Base-by-base conservation (phyloP, 2,797 vertebrate species). In the Anguilla pacifica region DNA sequence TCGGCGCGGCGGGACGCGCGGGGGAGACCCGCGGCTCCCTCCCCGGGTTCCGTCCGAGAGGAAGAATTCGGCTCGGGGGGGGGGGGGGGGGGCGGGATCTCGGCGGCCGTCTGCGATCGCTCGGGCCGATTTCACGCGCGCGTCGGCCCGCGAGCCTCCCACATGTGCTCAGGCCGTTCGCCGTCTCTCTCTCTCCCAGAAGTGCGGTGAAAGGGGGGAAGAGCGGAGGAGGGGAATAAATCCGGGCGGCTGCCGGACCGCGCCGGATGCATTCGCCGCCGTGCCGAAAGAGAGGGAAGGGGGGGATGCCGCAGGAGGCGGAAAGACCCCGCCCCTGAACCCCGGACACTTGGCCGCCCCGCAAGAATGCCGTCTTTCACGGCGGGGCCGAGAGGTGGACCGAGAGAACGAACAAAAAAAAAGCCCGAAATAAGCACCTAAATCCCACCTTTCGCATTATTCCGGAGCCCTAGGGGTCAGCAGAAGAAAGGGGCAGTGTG, bases 101-200 rank as follows among this genome's bases (percentile, higher is more conserved):
- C 39, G 0, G 6, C 10, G 31, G 31, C 74, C 70, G 43, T 19
- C 72, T 25, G 83, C 57, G 51, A 61, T 82, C 28, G 19, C 55
- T 79, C 86, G 49, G 35, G 46, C 61, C 64, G 51, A 85, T 86
- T 90, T 90, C 74, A 81, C 77, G 57, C 88, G 46, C 46, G n/a
- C 70, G 51, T 31, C 85, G 90, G 88, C 87, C n/a, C 87, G 92
- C 89, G 91, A 92, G 95, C 92, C 91, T 35, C 86, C 86, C 83
- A 90, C 92, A 93, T 93, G 92, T 92, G 93, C 91, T 89, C 88
- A 91, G 92, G 92, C 88, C 91, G 91, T 93, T 92, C 74, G 82
- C n/a, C 55, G 70, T 84, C 87, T 84, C 82, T 39, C 82, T 39
- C 35, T 35, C 84, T 84, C 85, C 79, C 85, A 15, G 17, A 85